phyloP scores from a whole-genome alignment of 2,113 vertebrate genomes.

The Theropithecus gelada region DNA sequence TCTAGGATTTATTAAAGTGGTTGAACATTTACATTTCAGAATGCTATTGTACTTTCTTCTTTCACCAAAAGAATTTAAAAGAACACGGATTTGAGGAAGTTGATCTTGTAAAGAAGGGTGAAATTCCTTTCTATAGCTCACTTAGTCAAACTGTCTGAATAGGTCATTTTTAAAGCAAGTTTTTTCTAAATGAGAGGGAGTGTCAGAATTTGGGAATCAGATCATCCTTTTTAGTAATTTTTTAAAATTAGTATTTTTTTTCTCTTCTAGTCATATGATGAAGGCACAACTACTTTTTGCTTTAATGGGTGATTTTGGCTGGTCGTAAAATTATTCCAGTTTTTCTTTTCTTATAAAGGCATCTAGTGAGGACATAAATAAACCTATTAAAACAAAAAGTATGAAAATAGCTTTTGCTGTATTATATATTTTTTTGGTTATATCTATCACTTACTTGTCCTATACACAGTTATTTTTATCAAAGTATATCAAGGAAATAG shows the following conservation, averaged over 20 bases:
- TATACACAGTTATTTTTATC: not conserved
- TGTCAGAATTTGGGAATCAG: not conserved
- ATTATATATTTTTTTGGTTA: not conserved
- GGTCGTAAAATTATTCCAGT: not conserved
- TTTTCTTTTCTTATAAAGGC: not conserved
- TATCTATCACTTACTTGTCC: not conserved
- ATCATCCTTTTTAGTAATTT: not conserved
- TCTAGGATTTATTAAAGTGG: not conserved
- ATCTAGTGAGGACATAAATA: not conserved
- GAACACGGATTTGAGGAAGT: not conserved
- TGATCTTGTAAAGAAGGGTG: not conserved
- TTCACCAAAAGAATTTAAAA: not conserved
- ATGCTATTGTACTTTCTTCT: not conserved
- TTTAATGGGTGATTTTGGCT: not conserved
- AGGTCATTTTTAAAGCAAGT: not conserved
- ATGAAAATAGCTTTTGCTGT: not conserved
- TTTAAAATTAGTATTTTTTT: not conserved
- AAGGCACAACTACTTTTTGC: not conserved
- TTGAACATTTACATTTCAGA: not conserved
- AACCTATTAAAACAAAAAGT: not conserved
- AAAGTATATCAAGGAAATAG: not conserved
- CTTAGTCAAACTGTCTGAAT: not conserved
- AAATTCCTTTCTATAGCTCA: not conserved
- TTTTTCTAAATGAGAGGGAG: not conserved
- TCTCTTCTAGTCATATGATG: not conserved